Percentiles rank a stretch among this genome's conserved stretches.
phyloP scores from a whole-genome alignment of 2,113 vertebrate species.

The Anser brachyrhynchus region DNA sequence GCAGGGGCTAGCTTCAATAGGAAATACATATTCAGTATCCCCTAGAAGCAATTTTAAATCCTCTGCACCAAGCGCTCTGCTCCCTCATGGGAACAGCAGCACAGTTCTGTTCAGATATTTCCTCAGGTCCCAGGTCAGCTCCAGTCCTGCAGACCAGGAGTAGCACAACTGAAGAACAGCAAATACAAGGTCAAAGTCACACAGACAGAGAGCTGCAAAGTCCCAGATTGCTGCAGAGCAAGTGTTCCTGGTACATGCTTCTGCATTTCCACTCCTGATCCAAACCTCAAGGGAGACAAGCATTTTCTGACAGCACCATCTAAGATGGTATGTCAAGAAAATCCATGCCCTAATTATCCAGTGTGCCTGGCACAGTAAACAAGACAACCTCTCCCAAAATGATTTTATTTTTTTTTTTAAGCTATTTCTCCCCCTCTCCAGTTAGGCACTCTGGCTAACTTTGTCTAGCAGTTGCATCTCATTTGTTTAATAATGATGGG shows the following conservation, averaged over 20 bases:
- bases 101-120: neutral
- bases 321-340: neutral
- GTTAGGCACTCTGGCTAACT: neutral
- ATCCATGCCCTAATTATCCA: neutral
- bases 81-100: neutral
- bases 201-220: neutral
- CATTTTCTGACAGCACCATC: neutral
- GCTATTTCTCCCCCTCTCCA: neutral
- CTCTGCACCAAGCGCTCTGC: neutral
- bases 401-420: neutral
- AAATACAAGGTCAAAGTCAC: neutral
- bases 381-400: neutral
- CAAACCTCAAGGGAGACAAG: neutral
- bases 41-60: neutral
- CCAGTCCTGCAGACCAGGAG: neutral
- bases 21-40: neutral
- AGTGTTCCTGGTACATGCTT: neutral
- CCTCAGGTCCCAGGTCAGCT: neutral
- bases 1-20: neutral
- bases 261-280: fast-evolving
- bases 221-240: neutral
- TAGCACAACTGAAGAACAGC: neutral
- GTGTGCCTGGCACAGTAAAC: neutral
- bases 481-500: neutral
- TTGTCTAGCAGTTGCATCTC: neutral